phyloP scores from a whole-genome alignment of 2,797 vertebrate species.

The Urosaurus nigricauda region DNA sequence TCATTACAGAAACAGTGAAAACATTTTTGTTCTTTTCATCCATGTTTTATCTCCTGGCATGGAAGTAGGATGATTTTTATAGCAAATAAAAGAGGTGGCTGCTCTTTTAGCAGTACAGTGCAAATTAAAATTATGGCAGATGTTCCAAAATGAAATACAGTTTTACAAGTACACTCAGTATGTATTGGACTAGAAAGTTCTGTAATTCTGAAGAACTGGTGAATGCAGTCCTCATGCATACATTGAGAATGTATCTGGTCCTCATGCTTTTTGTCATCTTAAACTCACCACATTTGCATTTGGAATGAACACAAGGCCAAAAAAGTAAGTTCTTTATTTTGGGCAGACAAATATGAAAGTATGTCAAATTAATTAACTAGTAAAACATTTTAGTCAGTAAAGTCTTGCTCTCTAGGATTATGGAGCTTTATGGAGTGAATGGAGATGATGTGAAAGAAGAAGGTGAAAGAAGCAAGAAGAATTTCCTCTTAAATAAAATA shows the following conservation, averaged over 20 bases:
- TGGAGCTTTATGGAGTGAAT: not conserved
- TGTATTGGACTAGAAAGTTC: constrained; percentile 3
- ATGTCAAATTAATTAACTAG: not conserved
- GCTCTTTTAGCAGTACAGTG: not conserved
- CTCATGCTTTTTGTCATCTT: not conserved
- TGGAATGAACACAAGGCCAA: not conserved
- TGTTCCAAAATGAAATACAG: not conserved
- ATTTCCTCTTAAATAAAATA: not conserved
- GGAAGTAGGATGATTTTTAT: not conserved
- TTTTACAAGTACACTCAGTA: constrained; percentile 12
- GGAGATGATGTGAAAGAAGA: not conserved
- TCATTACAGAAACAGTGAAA: not conserved
- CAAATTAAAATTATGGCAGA: constrained; percentile 38
- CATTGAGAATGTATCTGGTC: not conserved
- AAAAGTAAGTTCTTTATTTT: not conserved
- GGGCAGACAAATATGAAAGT: not conserved
- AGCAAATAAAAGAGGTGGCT: not conserved
- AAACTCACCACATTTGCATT: not conserved
- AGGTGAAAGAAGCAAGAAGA: not conserved
- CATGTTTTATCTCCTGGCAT: constrained; percentile 17
- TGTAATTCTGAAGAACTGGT: constrained; percentile 32
- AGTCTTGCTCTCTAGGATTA: not conserved
- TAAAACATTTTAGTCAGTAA: not conserved
- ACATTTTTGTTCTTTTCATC: not conserved
- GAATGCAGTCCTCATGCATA: constrained; percentile 12